Evolutionary conservation across 2,113 vertebrate genomes (phyloP).

Genomic region (Corydoras sp.): DNA sequence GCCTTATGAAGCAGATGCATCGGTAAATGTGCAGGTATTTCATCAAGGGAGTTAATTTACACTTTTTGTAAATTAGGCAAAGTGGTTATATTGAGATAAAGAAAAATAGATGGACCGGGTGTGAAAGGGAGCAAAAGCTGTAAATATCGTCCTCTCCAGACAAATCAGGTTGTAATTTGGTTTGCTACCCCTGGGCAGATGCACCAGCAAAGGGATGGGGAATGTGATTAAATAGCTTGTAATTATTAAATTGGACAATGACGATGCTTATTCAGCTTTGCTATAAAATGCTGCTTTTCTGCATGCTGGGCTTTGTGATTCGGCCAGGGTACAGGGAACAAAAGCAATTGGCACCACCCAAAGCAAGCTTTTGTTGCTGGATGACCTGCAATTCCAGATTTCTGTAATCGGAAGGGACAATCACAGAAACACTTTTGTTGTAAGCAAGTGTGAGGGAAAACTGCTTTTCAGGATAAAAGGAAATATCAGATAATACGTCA

Average conservation of each 20-base stretch:
- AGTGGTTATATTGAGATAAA: constrained; percentile 16
- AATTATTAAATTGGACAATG: constrained; percentile 35
- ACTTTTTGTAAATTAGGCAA: constrained; percentile 15
- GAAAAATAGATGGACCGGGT: constrained; percentile 6
- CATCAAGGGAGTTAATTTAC: constrained; percentile 19
- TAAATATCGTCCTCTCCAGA: constrained; percentile 36
- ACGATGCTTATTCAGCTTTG: constrained; percentile 29
- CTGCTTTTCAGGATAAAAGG: too few relatives aligned
- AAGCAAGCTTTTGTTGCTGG: constrained; percentile 15
- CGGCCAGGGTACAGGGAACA: not conserved
- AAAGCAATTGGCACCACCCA: not conserved
- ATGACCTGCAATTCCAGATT: constrained; percentile 21
- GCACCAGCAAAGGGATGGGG: constrained; percentile 17
- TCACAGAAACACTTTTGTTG: too few relatives aligned
- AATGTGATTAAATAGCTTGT: constrained; percentile 44
- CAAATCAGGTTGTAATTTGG: constrained; percentile 39
- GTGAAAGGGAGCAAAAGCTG: constrained; percentile 25
- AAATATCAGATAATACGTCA: too few relatives aligned
- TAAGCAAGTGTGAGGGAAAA: too few relatives aligned
- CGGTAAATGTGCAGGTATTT: constrained; percentile 18
- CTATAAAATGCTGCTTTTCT: constrained; percentile 21
- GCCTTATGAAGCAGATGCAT: constrained; percentile 7
- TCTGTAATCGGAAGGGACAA: constrained; percentile 4
- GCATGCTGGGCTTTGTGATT: not conserved
- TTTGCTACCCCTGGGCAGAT: constrained; percentile 34